A percentile compares a stretch with the other conserved stretches of the same genome.
Evolutionary conservation across 2,113 vertebrate genomes (phyloP).

Genomic region (Cariama cristata): DNA sequence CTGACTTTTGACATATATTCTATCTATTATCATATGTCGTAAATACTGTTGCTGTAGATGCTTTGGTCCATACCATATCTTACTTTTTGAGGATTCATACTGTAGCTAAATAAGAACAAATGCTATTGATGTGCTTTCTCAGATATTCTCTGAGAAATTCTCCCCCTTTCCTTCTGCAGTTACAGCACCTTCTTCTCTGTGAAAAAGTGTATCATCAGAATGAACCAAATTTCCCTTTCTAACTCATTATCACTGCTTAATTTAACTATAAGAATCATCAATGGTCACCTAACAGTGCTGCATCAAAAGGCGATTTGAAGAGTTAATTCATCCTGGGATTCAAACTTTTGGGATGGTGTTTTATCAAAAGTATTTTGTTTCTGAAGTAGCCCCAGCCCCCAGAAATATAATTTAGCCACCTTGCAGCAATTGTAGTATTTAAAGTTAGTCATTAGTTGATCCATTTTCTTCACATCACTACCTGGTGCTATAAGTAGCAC

Average conservation of each 20-base stretch:
- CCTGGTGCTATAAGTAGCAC: neutral
- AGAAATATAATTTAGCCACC: neutral
- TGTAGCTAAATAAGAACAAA: neutral
- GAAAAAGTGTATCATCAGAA: neutral
- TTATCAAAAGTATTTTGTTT: neutral
- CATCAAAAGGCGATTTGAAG: neutral
- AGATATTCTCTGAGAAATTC: neutral
- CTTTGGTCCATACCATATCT: neutral
- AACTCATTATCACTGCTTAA: neutral
- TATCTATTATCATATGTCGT: neutral
- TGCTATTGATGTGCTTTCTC: neutral
- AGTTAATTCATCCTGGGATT: neutral
- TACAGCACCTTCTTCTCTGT: neutral
- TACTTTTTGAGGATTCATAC: neutral
- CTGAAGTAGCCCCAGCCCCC: neutral
- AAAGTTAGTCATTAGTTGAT: neutral
- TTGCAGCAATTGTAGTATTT: neutral
- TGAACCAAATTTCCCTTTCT: neutral
- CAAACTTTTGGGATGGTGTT: neutral
- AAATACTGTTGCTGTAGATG: neutral
- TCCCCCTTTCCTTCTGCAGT: neutral
- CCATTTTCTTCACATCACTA: neutral
- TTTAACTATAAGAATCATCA: neutral
- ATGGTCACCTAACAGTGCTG: neutral
- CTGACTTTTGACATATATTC: neutral